Conservation (phyloP, 2,797 vertebrate genomes). For the Balearica regulorum region DNA sequence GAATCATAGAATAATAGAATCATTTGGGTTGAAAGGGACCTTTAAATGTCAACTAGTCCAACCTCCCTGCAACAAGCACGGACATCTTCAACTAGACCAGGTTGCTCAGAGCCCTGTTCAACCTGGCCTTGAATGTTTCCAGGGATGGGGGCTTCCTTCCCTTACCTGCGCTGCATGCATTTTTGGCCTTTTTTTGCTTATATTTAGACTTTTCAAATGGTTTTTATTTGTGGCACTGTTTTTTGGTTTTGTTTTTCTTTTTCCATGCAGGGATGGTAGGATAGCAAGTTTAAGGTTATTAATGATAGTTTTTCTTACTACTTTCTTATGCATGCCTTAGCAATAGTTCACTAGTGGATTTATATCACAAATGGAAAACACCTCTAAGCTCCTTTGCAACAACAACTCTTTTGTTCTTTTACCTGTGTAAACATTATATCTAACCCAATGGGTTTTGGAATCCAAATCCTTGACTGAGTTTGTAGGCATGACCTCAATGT, state of each 20-base stretch:
- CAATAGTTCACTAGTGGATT: background rate
- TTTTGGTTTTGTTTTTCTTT: background rate
- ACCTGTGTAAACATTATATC: background rate
- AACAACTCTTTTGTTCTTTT: background rate
- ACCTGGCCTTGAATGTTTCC: background rate
- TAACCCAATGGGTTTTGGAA: background rate
- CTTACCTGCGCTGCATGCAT: background rate
- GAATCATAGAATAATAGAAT: background rate
- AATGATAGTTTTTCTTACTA: background rate
- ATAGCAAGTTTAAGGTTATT: background rate
- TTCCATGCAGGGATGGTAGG: background rate
- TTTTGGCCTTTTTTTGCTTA: background rate
- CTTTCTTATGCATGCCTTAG: background rate
- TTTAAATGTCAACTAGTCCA: background rate
- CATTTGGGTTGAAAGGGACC: background rate
- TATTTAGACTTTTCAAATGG: background rate
- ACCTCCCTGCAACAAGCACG: background rate
- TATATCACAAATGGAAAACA: background rate
- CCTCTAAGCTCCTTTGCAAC: background rate
- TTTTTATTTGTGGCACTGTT: background rate
- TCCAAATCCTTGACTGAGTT: background rate
- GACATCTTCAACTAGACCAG: background rate
- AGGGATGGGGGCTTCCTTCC: background rate
- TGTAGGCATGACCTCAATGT: background rate
- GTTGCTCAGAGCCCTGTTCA: accelerated